Base-by-base conservation (phyloP, 2,113 vertebrate genomes). In the Dasypus novemcinctus region DNA sequence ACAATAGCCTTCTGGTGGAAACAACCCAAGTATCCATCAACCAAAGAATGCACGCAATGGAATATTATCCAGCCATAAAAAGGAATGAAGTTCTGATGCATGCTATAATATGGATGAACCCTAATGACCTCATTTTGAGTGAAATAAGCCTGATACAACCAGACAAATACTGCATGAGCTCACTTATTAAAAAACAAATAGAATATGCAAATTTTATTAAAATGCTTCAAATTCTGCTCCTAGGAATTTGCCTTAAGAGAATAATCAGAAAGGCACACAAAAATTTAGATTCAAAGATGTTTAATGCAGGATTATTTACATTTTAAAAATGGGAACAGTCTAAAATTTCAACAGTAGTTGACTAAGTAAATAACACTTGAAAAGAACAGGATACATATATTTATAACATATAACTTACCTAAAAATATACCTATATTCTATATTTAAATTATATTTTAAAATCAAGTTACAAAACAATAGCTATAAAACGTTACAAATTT, bases 331-430 rank as follows among this genome's bases (percentile, higher is more conserved):
- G 12, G 12, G 63, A 23, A n/a, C 43, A 86, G 31, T 15, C 54
- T 85, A 81, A 95, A 93, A 85, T n/a, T 63, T 95, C 64, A 90
- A 52, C 82, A 69, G 33, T 57, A 54, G 59, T 81, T 84, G 20
- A 59, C 78, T 86, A 79, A 87, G 18, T 27, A 52, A 71, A 25
- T 91, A 80, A 80, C 74, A 86, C 29, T 82, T 81, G 43, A n/a
- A 76, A 92, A 87, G 41, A 82, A 29, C 7, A 85, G 33, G 76
- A 92, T 4, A 89, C 38, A 94, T 71, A 75, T 41, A 76, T 57
- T 64, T 41, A 89, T 4, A 95, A 76, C 18, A 76, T 0, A 76
- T 23, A 89, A 72, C 66, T 71, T 71, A 87, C 36, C 86, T 92
- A 90, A 85, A 57, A 86, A 18, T 68, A 25, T 78, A 17, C 46